Conservation (phyloP, 2,113 vertebrate genomes). For the Gymnogyps californianus region DNA sequence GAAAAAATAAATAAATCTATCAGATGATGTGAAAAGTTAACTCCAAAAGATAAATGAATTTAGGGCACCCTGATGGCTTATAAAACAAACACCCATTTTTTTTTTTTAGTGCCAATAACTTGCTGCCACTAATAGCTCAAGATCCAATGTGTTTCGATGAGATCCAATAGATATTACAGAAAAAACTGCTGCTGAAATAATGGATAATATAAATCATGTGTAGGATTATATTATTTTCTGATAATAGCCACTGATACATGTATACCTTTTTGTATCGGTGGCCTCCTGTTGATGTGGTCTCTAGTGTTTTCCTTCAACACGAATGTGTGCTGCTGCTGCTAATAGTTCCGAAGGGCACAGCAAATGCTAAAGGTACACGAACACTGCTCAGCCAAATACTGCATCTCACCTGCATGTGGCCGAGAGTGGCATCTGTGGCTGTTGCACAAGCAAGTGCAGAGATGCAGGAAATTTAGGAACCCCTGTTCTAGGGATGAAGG, state of each 20-base stretch:
- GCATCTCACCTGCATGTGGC: rapidly evolving
- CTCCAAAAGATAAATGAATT: background rate
- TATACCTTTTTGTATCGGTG: background rate
- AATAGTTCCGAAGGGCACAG: background rate
- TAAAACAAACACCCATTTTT: background rate
- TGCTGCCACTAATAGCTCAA: background rate
- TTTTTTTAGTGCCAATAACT: background rate
- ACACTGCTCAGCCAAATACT: rapidly evolving
- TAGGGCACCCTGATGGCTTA: background rate
- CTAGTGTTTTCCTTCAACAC: background rate
- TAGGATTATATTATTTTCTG: background rate
- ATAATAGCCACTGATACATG: rapidly evolving
- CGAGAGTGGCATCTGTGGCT: background rate
- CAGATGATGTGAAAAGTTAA: background rate
- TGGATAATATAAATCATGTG: background rate
- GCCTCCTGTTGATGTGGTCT: background rate
- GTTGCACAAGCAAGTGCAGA: background rate
- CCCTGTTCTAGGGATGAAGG: background rate
- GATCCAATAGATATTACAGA: background rate
- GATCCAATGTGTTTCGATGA: background rate
- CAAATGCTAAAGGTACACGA: rapidly evolving
- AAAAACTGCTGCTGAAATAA: background rate
- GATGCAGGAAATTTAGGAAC: background rate
- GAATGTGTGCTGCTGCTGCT: background rate
- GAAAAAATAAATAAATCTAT: background rate